These are phyloP conservation scores for Exephanes ischioxanthus DNA, from an alignment of 2,888 invertebrate species.

Conservation along the genomic window DNA sequence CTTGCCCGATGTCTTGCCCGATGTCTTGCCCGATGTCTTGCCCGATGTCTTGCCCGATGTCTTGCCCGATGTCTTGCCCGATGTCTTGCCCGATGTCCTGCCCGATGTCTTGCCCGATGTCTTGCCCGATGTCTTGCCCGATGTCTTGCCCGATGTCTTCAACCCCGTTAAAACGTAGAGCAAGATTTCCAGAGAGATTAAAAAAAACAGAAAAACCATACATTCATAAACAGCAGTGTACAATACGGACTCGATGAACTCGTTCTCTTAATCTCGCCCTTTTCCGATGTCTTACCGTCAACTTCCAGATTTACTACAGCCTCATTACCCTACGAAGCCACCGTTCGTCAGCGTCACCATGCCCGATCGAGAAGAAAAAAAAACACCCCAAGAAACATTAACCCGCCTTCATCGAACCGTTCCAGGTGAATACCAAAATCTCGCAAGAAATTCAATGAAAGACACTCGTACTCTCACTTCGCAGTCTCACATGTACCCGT, in stretches of 20 bases:
- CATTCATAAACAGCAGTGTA: too few relatives aligned
- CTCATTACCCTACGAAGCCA: constrained; percentile 46
- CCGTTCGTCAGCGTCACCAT: constrained; percentile 1
- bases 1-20: too few relatives aligned
- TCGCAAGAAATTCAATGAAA: constrained; percentile 7
- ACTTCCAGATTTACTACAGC: constrained; percentile 48
- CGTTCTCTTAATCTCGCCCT: background rate
- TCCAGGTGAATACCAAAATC: background rate
- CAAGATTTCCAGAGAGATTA: too few relatives aligned
- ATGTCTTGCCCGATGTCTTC: too few relatives aligned
- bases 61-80: too few relatives aligned
- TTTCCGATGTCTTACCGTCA: constrained; percentile 31
- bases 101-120: too few relatives aligned
- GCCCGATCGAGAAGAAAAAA: background rate
- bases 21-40: too few relatives aligned
- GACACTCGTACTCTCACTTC: constrained; percentile 10
- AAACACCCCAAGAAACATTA: background rate
- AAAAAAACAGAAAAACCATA: too few relatives aligned
- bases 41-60: too few relatives aligned
- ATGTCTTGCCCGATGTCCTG: too few relatives aligned
- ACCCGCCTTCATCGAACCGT: background rate
- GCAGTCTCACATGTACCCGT: constrained; percentile 12
- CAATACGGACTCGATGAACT: background rate
- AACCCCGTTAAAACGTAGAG: too few relatives aligned
- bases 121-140: too few relatives aligned